Conservation (phyloP, 2,888 invertebrate species). For the Scaptomyza reducta region DNA sequence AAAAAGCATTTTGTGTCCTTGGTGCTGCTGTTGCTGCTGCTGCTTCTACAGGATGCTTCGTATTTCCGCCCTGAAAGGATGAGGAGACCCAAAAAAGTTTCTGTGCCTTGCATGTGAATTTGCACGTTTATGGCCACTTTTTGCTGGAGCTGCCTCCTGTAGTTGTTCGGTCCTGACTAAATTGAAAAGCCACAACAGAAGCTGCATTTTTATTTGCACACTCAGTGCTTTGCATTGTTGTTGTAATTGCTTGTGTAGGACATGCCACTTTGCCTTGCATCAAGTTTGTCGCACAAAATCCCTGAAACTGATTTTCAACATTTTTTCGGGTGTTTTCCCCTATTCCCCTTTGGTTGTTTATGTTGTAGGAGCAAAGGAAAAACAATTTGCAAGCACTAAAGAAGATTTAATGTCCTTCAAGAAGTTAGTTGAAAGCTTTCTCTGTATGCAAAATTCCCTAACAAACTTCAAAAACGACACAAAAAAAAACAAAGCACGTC, state of each 20-base stretch:
- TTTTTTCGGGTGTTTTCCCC: not conserved
- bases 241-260: slow-evolving; percentile 74
- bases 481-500: too few relatives aligned
- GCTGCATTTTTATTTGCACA: slow-evolving; percentile 74
- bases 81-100: slow-evolving; percentile 42
- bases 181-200: slow-evolving; percentile 72
- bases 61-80: slow-evolving; percentile 57
- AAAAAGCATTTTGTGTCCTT: slow-evolving; percentile 32
- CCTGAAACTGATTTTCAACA: slow-evolving; percentile 49
- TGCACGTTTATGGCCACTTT: slow-evolving; percentile 74
- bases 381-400: slow-evolving; percentile 4
- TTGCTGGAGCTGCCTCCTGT: slow-evolving; percentile 31
- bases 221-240: slow-evolving; percentile 53
- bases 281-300: slow-evolving; percentile 27
- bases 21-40: not conserved
- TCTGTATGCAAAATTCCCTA: not conserved
- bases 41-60: slow-evolving; percentile 59
- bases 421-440: not conserved
- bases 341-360: not conserved
- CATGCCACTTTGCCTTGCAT: slow-evolving; percentile 46
- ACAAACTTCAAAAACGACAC: too few relatives aligned
- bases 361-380: not conserved
- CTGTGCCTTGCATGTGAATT: slow-evolving; percentile 77
- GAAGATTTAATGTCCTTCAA: slow-evolving; percentile 2
- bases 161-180: slow-evolving; percentile 37